Evolutionary conservation across 2,113 vertebrate species (phyloP).

Genomic region (Empidonax traillii): DNA sequence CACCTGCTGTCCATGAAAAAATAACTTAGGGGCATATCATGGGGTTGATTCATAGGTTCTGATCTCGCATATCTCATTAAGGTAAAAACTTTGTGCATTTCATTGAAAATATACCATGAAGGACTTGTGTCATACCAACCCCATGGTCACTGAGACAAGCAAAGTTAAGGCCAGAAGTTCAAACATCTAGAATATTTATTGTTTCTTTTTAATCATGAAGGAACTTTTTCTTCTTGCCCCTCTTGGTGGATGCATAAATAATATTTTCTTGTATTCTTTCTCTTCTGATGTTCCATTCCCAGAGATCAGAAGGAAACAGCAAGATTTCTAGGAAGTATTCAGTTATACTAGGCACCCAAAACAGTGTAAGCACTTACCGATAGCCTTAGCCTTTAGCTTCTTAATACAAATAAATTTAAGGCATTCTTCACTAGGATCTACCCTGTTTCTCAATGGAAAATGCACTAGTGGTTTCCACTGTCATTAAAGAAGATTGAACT

Average conservation of each 20-base stretch:
- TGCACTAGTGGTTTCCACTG: not conserved
- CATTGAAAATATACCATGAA: slow-evolving; percentile 34
- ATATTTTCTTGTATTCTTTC: not conserved
- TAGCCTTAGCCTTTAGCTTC: not conserved
- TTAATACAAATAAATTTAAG: not conserved
- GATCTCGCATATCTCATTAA: slow-evolving; percentile 42
- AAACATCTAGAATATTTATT: not conserved
- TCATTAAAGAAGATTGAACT: not conserved
- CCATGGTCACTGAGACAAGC: slow-evolving; percentile 10
- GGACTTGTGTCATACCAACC: slow-evolving; percentile 18
- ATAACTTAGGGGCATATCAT: slow-evolving; percentile 71
- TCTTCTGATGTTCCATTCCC: not conserved
- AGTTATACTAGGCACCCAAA: not conserved
- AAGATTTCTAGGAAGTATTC: not conserved
- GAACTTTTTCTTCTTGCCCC: not conserved
- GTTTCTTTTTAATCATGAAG: not conserved
- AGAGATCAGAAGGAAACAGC: not conserved
- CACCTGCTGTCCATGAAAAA: slow-evolving; percentile 61
- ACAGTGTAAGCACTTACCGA: not conserved
- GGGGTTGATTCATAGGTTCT: slow-evolving; percentile 47
- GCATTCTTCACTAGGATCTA: not conserved
- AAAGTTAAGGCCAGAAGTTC: slow-evolving; percentile 35
- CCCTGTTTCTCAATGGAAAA: not conserved
- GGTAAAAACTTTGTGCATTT: slow-evolving; percentile 6
- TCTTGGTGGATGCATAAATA: not conserved